These are phyloP conservation scores for Acrocyrtus sp. DNA, from an alignment of 2,888 invertebrate species.

Conservation along the genomic window DNA sequence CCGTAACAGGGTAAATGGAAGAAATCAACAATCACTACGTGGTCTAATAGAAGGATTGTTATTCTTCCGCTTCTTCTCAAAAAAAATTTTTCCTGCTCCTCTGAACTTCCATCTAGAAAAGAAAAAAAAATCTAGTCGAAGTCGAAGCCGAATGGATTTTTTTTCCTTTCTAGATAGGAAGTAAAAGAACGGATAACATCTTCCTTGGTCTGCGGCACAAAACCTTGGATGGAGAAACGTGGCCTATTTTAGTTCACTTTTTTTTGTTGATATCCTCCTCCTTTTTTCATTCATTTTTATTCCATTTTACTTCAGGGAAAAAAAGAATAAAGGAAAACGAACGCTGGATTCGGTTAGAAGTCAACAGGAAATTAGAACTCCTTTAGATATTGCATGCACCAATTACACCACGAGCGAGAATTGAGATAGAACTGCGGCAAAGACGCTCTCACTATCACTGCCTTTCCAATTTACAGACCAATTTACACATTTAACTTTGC, in stretches of 20 bases:
- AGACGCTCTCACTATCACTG: background rate
- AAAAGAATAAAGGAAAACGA: constrained; percentile 8
- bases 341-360: background rate
- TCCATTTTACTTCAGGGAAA: background rate
- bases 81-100: too few relatives aligned
- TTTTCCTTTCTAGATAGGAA: too few relatives aligned
- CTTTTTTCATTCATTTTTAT: background rate
- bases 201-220: background rate
- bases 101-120: background rate
- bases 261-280: background rate
- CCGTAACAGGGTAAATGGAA: background rate
- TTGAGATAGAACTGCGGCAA: background rate
- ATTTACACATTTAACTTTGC: background rate
- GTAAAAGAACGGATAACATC: background rate
- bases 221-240: background rate
- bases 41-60: background rate
- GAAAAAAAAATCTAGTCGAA: too few relatives aligned
- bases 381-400: background rate
- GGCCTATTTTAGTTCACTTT: background rate
- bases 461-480: background rate
- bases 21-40: background rate
- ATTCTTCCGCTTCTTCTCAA: background rate
- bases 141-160: background rate
- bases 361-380: background rate
- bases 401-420: background rate